These are phyloP conservation scores for Heliocidaris erythrogramma DNA, from an alignment of 35 echinoderm and acorn worm genomes.

Conservation along the genomic window DNA sequence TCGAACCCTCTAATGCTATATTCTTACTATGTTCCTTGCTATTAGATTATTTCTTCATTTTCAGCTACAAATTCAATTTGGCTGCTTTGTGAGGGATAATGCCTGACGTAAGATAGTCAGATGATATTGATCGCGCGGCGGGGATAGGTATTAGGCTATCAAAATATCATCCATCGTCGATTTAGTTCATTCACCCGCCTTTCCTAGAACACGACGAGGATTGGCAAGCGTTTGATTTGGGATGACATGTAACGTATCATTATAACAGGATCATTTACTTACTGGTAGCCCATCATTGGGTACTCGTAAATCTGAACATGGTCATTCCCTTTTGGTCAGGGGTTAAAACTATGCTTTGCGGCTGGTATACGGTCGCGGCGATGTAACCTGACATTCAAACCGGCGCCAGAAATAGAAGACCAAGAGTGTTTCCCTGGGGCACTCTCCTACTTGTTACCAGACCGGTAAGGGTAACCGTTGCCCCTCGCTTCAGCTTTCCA, in stretches of 20 bases:
- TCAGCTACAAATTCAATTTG: not conserved
- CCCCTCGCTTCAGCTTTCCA: not conserved
- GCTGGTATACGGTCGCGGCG: not conserved
- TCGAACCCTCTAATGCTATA: no score
- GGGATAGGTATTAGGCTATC: not conserved
- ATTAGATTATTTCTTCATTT: not conserved
- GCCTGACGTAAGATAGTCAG: not conserved
- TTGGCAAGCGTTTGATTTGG: no score
- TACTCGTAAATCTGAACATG: no score
- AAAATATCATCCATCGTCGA: not conserved
- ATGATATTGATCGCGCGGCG: not conserved
- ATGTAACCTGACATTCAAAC: not conserved
- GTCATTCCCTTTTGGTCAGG: no score
- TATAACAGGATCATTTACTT: no score
- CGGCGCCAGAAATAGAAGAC: not conserved
- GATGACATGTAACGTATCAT: no score
- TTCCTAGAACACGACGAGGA: not conserved
- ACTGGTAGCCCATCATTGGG: no score
- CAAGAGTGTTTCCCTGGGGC: not conserved
- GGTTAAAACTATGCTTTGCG: no score
- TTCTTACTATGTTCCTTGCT: not conserved
- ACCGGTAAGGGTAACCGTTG: not conserved
- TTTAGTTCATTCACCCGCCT: not conserved
- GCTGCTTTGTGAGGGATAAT: not conserved
- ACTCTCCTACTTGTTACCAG: not conserved